These are phyloP conservation scores for Sycophaga agraensis DNA, from an alignment of 1,140 invertebrate species.

Conservation along the genomic window DNA sequence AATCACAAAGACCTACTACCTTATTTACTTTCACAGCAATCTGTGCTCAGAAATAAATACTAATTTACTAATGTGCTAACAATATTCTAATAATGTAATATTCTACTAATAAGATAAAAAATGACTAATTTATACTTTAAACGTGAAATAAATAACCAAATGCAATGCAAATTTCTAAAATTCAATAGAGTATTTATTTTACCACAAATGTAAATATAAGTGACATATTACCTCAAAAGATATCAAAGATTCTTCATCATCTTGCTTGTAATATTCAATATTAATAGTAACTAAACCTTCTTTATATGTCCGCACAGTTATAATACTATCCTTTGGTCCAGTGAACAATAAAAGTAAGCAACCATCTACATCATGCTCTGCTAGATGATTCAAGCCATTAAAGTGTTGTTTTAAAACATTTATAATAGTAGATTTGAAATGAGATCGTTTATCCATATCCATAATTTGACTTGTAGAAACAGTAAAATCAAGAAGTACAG, in stretches of 20 bases:
- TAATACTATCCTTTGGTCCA: conserved; percentile 67
- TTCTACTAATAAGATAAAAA: no score
- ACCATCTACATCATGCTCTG: conserved; percentile 65
- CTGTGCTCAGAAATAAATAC: no score
- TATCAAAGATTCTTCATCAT: conserved; percentile 70
- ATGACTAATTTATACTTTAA: no score
- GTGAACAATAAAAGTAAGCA: conserved; percentile 69
- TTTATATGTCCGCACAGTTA: conserved; percentile 71
- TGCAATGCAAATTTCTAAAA: no score
- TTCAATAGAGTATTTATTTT: background rate
- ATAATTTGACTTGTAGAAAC: conserved; percentile 67
- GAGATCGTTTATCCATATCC: conserved; percentile 66
- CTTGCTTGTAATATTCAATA: conserved; percentile 77
- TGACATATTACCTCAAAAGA: conserved; percentile 68
- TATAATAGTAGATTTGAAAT: conserved; percentile 67
- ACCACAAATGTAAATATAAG: no score
- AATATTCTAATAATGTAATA: no score
- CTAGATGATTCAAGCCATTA: conserved; percentile 65
- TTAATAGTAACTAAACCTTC: conserved; percentile 76
- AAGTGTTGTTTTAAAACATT: conserved; percentile 70
- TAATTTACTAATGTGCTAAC: no score
- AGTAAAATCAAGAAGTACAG: conserved; percentile 78
- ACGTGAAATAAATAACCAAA: no score
- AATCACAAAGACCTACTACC: no score
- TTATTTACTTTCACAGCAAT: no score